Conservation (phyloP, 2,888 invertebrate genomes). For the Leptodirus hochenwartii region DNA sequence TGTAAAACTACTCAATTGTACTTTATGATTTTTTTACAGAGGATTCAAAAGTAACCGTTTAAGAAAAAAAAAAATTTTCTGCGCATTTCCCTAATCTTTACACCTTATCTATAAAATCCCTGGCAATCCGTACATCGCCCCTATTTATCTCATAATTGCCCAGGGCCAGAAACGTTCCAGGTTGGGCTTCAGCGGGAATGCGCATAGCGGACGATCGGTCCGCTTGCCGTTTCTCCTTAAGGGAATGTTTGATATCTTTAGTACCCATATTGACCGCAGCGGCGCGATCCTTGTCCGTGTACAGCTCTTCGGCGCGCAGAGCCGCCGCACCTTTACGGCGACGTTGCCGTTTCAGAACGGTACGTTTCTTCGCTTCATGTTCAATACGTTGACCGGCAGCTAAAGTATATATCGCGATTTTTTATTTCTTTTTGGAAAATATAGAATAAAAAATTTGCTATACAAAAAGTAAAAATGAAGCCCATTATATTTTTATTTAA, state of each 20-base stretch:
- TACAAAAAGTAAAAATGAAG: no score
- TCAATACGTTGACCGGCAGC: conserved; percentile 21
- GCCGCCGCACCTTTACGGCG: conserved; percentile 22
- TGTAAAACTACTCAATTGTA: conserved; percentile 5
- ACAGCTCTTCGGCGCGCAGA: conserved; percentile 56
- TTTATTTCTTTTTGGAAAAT: no score
- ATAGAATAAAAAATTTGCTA: no score
- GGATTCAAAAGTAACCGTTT: no score
- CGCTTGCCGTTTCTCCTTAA: conserved; percentile 60
- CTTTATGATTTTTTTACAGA: conserved; percentile 4
- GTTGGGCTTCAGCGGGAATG: conserved; percentile 62
- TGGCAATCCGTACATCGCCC: conserved; percentile 52
- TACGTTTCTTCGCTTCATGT: conserved; percentile 19
- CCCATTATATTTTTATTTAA: no score
- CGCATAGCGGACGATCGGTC: conserved; percentile 54
- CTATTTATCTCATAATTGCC: conserved; percentile 60
- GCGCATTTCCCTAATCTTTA: not conserved
- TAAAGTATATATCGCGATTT: no score
- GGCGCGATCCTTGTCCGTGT: conserved; percentile 80
- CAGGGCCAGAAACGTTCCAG: conserved; percentile 54
- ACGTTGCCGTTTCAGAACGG: conserved; percentile 22
- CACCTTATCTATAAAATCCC: conserved; percentile 67
- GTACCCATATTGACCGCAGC: conserved; percentile 76
- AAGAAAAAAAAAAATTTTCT: not conserved
- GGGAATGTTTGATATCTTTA: conserved; percentile 72